Evolutionary conservation across 1,140 invertebrate species (phyloP), one percentile per base, ranked within the genome.

Genomic region (Zaprionus gabonicus): DNA sequence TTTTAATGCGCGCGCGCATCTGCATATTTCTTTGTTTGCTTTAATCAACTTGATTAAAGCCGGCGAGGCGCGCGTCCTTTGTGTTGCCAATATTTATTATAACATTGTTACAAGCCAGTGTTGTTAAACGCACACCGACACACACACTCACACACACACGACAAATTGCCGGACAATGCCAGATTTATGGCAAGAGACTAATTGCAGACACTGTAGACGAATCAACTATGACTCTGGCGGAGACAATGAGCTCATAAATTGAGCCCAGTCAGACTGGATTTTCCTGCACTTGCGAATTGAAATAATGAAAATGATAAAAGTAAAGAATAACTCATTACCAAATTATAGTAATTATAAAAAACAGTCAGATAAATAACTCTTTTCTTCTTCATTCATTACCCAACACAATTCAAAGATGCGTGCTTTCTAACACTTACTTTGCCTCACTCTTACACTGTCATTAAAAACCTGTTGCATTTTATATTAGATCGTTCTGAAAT

Each of bases 11-110:
- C 55, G 49, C 55, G 44, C 60, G 49, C 71, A 80, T 68, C 55
- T 64, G 56, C 55, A 60, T 73, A 7, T 56, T 51, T 56, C 41
- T 53, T 71, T 77, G 60, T 51, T 80, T 59, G 59, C 20, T 73
- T 81, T 71, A 82, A 80, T 79, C 60, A 46, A 49, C 56, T 55
- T 64, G 51, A 76, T 73, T 79, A 78, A 87, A 87, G 80, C 65
- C 71, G 51, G 46, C 75, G 70, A 68, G 36, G 44, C 70, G 62
- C 70, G 62, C 64, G 64, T 57, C 76, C 75, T 82, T 80, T 68
- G 58, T 83, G 46, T 46, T 44, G 57, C 67, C 56, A 55, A 55
- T 17, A 78, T 67, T 72, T 70, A 82, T 69, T 80, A 65, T 68
- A 68, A 68, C 71, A 68, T 70, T 68, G 46, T 86, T 79, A 31